Base-by-base conservation (phyloP, 2,113 vertebrate genomes). In the Micromys minutus region DNA sequence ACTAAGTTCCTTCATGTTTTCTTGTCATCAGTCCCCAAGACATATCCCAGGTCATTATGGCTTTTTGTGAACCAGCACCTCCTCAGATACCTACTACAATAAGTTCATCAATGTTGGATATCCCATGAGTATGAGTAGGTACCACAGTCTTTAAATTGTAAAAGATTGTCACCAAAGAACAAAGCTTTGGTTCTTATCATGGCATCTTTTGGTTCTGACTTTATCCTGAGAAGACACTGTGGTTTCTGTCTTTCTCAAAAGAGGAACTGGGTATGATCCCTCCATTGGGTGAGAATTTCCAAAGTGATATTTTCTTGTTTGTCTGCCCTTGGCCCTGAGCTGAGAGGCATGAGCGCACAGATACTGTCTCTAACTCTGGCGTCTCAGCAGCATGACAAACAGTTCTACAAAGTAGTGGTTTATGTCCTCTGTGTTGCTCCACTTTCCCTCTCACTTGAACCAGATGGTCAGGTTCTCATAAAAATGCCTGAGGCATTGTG, bases 151-250 rank as follows among this genome's bases (percentile, higher is more conserved):
- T 91, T 94, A 96, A 91, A 36, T 74, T 79, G n/a, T 22, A 94
- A 79, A 91, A 74, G 96, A 93, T 74, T 50, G 74, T 89, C 1
- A 6, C 81, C 86, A 75, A 85, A 92, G 96, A 96, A 63, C 61
- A 86, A 91, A 86, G 39, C 45, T 95, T 80, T 86, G 77, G 52
- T 61, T 93, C 24, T 94, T 97, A 36, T 80, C 74, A 42, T 22
- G 83, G 55, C 26, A 26, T 74, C 80, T 55, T 57, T 94, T 88
- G 80, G 63, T 6, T 7, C 52, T 7, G 5, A 34, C 8, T 26
- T 89, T 88, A 65, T 88, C n/a, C 95, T 75, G 94, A 92, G 71
- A 87, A 85, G 84, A 91, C 45, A 50, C 29, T 50, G 45, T 75
- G 39, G 21, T 10, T 91, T 95, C 55, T 86, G n/a, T 84, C 57